phyloP scores from a whole-genome alignment of 2,888 invertebrate species.

The Furcula furcula region DNA sequence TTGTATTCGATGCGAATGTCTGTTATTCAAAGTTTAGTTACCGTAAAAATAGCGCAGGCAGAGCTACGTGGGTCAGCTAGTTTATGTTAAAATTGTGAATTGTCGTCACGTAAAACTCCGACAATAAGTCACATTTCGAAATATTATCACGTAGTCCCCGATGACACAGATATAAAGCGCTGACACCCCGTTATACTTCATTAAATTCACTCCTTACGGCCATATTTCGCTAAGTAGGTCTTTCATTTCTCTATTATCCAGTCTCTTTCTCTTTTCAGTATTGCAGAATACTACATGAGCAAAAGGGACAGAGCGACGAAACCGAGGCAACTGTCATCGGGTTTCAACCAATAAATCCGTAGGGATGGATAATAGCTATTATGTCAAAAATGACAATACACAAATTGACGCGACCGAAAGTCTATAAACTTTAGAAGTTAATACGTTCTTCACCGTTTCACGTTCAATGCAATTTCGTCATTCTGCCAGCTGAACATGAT shows the following conservation, averaged over 20 bases:
- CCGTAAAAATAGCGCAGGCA: no score
- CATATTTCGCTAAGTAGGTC: constrained; percentile 69
- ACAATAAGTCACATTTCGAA: constrained; percentile 54
- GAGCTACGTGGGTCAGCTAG: no score
- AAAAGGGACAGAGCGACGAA: constrained; percentile 45
- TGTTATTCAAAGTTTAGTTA: no score
- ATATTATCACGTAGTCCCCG: constrained; percentile 50
- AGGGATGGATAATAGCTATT: constrained; percentile 77
- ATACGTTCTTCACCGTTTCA: constrained; percentile 39
- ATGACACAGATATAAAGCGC: constrained; percentile 52
- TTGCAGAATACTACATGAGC: constrained; percentile 9
- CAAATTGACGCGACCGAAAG: constrained; percentile 79
- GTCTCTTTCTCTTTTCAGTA: constrained; percentile 31
- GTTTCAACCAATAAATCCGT: constrained; percentile 75
- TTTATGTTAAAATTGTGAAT: no score
- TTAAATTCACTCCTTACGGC: constrained; percentile 69
- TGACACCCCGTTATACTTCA: constrained; percentile 66
- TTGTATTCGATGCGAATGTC: no score
- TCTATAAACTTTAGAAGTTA: constrained; percentile 76
- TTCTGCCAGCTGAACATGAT: constrained; percentile 1
- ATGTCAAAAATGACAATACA: constrained; percentile 79
- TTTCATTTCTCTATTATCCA: constrained; percentile 48
- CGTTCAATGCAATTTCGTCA: constrained; percentile 14
- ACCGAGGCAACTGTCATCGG: constrained; percentile 69
- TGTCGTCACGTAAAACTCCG: no score